Percentiles rank a stretch among this genome's conserved stretches.
These are phyloP conservation scores for Torymus aiolomorphi DNA, from an alignment of 2,888 invertebrate species.

Conservation along the genomic window DNA sequence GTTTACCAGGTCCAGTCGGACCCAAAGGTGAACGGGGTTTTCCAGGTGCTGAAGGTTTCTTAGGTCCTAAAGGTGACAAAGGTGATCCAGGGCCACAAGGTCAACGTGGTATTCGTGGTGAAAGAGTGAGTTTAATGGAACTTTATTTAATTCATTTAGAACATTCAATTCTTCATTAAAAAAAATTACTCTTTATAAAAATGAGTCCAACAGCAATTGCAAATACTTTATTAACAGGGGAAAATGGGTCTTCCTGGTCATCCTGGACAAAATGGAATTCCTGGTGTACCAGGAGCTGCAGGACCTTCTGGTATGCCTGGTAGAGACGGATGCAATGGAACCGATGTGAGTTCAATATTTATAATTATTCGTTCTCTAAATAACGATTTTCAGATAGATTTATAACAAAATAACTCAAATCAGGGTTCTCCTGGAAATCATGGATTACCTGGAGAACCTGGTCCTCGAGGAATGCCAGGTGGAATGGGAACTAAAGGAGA, in stretches of 20 bases:
- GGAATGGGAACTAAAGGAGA: conserved; percentile 82
- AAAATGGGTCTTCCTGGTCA: conserved; percentile 92
- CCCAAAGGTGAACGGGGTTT: conserved; percentile 87
- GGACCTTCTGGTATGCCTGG: conserved; percentile 89
- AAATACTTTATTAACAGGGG: conserved; percentile 76
- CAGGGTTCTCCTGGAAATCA: conserved; percentile 85
- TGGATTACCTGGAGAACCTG: conserved; percentile 84
- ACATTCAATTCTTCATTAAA: not conserved
- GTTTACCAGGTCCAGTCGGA: conserved; percentile 84
- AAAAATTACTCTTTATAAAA: too few species aligned
- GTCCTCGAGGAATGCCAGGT: conserved; percentile 87
- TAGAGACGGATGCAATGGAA: conserved; percentile 96
- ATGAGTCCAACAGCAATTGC: too few species aligned
- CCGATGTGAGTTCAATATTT: conserved; percentile 83
- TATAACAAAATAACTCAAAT: conserved; percentile 19
- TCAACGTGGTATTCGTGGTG: conserved; percentile 89
- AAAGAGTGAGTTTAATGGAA: conserved; percentile 77
- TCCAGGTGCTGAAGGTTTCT: conserved; percentile 89
- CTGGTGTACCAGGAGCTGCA: conserved; percentile 82
- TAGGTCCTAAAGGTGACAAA: conserved; percentile 92
- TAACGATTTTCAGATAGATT: conserved; percentile 8
- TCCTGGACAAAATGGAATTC: conserved; percentile 85
- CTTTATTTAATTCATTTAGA: conserved; percentile 9
- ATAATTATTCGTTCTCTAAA: conserved; percentile 21
- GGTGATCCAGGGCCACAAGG: conserved; percentile 91